Evolutionary conservation across 2,113 vertebrate genomes (phyloP).

Genomic region (Pseudorasbora parva): DNA sequence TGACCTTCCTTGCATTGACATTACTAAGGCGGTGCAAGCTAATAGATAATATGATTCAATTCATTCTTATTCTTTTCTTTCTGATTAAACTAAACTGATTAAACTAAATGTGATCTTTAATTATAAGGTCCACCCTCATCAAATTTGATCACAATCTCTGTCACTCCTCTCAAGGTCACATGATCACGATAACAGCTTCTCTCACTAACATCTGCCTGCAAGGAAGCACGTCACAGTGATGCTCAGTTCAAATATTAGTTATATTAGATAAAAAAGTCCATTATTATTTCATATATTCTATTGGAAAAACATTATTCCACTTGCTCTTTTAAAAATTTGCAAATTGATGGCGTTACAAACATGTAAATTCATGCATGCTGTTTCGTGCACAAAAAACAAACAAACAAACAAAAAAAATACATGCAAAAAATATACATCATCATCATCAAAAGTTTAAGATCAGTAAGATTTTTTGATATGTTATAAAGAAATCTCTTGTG

Average conservation of each 20-base stretch:
- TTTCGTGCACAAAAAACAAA: not conserved
- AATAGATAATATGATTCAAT: not conserved
- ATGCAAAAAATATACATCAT: not conserved
- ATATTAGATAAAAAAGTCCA: not conserved
- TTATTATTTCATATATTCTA: not conserved
- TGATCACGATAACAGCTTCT: not conserved
- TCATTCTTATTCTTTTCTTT: not conserved
- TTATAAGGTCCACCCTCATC: not conserved
- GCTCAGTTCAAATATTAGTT: not conserved
- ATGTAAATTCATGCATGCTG: not conserved
- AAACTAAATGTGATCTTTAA: not conserved
- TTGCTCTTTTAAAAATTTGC: not conserved
- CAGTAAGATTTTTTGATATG: not conserved
- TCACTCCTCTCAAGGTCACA: not conserved
- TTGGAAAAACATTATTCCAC: not conserved
- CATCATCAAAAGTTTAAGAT: not conserved
- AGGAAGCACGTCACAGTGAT: not conserved
- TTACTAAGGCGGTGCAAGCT: not conserved
- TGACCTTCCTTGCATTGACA: constrained; percentile 3
- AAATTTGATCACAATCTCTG: not conserved
- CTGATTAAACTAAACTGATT: not conserved
- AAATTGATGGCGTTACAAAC: not conserved
- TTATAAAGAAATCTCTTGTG: no score
- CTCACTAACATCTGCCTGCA: not conserved
- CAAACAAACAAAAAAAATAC: no score